Evolutionary conservation across 53 echinoderm and acorn worm species (phyloP).

Genomic region (Luidia sarsii): DNA sequence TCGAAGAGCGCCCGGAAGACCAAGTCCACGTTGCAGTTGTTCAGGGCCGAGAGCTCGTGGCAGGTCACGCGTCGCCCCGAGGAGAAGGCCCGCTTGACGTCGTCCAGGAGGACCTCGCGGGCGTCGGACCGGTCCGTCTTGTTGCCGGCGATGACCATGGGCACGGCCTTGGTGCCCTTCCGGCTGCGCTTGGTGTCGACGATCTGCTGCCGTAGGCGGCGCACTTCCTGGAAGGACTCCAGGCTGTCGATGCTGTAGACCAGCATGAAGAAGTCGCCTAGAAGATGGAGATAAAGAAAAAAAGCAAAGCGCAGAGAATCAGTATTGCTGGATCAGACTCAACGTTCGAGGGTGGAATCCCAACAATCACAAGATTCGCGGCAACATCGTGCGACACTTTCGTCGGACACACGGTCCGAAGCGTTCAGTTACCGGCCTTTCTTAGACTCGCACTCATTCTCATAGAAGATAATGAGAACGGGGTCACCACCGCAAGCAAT

Average conservation of each 20-base stretch:
- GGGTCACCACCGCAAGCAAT: no score
- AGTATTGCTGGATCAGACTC: no score
- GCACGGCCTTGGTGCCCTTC: constrained; percentile 84
- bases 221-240: constrained; percentile 92
- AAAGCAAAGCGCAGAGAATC: no score
- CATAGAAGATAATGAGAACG: no score
- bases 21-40: constrained; percentile 80
- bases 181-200: constrained; percentile 82
- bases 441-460: no score
- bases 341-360: no score
- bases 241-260: constrained; percentile 97
- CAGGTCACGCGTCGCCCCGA: constrained; percentile 77
- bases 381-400: no score
- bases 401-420: no score
- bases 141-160: constrained; percentile 95
- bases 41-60: constrained; percentile 82
- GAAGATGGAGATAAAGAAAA: constrained; percentile 43
- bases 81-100: constrained; percentile 73
- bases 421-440: no score
- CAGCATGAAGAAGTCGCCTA: constrained; percentile 94
- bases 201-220: constrained; percentile 89
- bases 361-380: no score
- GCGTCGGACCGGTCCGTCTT: constrained; percentile 73
- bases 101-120: constrained; percentile 80
- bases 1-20: constrained; percentile 85